phyloP scores from a whole-genome alignment of 2,797 vertebrate species.

The Florisuga fusca region DNA sequence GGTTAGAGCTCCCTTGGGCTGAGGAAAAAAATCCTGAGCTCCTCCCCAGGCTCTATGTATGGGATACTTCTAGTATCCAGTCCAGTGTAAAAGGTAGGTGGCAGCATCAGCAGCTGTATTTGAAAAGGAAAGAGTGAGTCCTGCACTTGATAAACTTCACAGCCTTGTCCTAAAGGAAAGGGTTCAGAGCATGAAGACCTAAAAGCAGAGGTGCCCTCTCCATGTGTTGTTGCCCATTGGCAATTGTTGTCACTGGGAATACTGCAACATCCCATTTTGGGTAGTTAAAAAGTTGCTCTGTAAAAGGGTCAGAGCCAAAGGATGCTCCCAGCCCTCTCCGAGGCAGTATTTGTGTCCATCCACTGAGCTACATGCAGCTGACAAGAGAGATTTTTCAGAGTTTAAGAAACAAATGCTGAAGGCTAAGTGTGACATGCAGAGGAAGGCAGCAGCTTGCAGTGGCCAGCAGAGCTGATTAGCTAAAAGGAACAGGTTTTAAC shows the following conservation, averaged over 20 bases:
- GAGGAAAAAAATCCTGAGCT: background rate
- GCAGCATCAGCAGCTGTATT: background rate
- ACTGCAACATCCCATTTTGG: background rate
- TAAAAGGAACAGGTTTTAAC: background rate
- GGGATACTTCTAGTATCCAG: background rate
- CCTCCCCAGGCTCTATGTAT: rapidly evolving
- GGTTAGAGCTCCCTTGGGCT: background rate
- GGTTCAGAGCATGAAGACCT: background rate
- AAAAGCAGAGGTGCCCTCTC: background rate
- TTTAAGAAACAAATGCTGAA: background rate
- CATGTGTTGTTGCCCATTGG: background rate
- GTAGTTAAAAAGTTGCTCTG: background rate
- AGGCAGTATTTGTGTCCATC: background rate
- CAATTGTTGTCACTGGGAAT: background rate
- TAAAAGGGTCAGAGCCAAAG: background rate
- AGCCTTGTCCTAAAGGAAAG: background rate
- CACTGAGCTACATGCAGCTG: rapidly evolving
- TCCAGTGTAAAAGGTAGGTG: slow-evolving; percentile 6
- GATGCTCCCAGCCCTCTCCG: background rate
- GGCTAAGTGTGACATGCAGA: rapidly evolving
- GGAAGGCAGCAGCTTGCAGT: background rate
- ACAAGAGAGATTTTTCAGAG: background rate
- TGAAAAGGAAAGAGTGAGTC: background rate
- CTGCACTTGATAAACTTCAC: background rate
- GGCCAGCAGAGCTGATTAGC: background rate